Percentiles rank a stretch among this genome's conserved stretches.
These are phyloP conservation scores for Spinus pinus DNA, from an alignment of 2,797 vertebrate genomes.

Conservation along the genomic window DNA sequence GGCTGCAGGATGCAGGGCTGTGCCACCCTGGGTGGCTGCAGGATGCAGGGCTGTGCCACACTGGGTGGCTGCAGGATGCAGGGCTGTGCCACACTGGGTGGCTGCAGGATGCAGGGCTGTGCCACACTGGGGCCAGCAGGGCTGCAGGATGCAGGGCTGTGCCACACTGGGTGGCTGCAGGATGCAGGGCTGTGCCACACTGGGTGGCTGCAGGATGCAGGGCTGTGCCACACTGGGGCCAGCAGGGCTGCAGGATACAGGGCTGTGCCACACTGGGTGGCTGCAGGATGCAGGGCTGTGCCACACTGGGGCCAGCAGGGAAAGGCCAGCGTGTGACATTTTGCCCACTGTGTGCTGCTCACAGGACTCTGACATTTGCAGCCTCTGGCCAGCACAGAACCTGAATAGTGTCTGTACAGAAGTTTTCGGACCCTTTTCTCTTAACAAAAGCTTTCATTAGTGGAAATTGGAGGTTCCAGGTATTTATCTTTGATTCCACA, in stretches of 20 bases:
- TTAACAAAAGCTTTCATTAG: background rate
- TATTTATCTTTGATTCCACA: background rate
- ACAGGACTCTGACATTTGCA: slow-evolving; percentile 41
- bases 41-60: background rate
- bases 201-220: too few relatives aligned
- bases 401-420: background rate
- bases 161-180: background rate
- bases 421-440: background rate
- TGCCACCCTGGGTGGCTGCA: too few relatives aligned
- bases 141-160: background rate
- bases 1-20: too few relatives aligned
- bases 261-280: too few relatives aligned
- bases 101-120: too few relatives aligned
- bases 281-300: too few relatives aligned
- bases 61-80: too few relatives aligned
- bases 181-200: too few relatives aligned
- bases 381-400: background rate
- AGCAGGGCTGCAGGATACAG: too few relatives aligned
- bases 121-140: background rate
- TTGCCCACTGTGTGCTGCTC: background rate
- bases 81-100: too few relatives aligned
- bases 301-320: background rate
- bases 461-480: background rate
- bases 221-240: too few relatives aligned
- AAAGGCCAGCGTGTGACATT: slow-evolving; percentile 38